These are phyloP conservation scores for Melopsittacus undulatus DNA, from an alignment of 2,797 vertebrate species.

Conservation along the genomic window DNA sequence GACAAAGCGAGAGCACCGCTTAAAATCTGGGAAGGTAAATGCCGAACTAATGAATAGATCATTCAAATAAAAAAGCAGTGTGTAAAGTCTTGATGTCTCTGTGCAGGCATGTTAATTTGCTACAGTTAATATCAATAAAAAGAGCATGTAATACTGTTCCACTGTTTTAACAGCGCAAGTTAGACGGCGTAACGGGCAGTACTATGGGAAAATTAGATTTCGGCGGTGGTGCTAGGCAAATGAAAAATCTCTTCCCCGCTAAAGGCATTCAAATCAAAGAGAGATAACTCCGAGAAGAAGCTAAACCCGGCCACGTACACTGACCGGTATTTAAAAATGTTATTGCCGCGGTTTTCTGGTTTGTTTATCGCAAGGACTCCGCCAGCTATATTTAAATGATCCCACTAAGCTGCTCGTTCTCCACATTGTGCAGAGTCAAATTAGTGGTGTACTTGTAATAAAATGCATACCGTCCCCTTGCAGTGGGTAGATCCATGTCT, in stretches of 20 bases:
- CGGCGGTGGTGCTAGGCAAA: background rate
- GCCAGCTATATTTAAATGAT: slow-evolving; percentile 55
- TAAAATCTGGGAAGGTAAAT: slow-evolving; percentile 28
- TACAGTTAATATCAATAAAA: slow-evolving; percentile 72
- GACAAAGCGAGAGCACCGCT: slow-evolving; percentile 12
- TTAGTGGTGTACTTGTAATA: slow-evolving; percentile 35
- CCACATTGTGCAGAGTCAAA: slow-evolving; percentile 17
- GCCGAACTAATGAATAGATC: slow-evolving; percentile 28
- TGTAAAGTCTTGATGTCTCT: slow-evolving; percentile 29
- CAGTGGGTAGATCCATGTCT: slow-evolving; percentile 32
- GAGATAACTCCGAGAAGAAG: background rate
- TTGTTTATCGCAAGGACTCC: background rate
- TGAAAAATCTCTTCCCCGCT: background rate
- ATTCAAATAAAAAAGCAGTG: slow-evolving; percentile 23
- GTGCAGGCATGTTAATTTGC: slow-evolving; percentile 67
- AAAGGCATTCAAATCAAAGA: background rate
- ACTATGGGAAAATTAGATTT: slow-evolving; percentile 52
- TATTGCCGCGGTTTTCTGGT: slow-evolving; percentile 2
- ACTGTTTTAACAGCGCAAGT: slow-evolving; percentile 57
- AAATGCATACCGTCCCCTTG: slow-evolving; percentile 36
- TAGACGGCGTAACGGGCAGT: slow-evolving; percentile 54
- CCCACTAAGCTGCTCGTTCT: slow-evolving; percentile 1
- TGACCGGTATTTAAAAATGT: background rate
- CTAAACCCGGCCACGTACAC: background rate
- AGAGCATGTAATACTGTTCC: slow-evolving; percentile 40